These are phyloP conservation scores for Furcula furcula DNA, from an alignment of 2,888 invertebrate genomes.

Conservation along the genomic window DNA sequence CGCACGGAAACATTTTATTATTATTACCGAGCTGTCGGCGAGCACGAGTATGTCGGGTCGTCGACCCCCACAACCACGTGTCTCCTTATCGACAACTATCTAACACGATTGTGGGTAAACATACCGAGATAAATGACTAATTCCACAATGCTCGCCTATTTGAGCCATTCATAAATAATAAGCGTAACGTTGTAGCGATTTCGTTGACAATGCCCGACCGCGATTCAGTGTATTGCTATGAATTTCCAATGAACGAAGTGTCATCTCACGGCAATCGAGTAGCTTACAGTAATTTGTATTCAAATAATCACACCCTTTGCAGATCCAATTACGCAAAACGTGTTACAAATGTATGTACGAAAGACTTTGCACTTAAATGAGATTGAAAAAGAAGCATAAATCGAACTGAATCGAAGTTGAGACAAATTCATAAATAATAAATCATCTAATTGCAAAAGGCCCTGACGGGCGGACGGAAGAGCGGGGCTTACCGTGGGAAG, in stretches of 20 bases:
- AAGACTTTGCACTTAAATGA: too few relatives aligned
- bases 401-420: too few relatives aligned
- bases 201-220: conserved; percentile 47
- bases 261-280: conserved; percentile 17
- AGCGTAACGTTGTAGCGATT: conserved; percentile 62
- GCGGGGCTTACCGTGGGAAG: conserved; percentile 70
- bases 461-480: conserved; percentile 54
- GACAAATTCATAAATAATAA: conserved; percentile 28
- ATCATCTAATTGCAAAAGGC: conserved; percentile 54
- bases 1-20: conserved; percentile 83
- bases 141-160: conserved; percentile 72
- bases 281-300: conserved; percentile 3
- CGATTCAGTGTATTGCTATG: conserved; percentile 32
- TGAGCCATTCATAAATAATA: conserved; percentile 74
- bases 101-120: conserved; percentile 81
- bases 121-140: conserved; percentile 80
- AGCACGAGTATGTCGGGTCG: conserved; percentile 80
- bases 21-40: conserved; percentile 81
- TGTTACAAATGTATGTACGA: too few relatives aligned
- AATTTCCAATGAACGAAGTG: conserved; percentile 33
- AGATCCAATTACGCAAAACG: conserved; percentile 3
- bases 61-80: conserved; percentile 78
- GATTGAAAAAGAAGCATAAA: too few relatives aligned
- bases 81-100: conserved; percentile 82
- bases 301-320: background rate